A percentile compares a stretch with the other conserved stretches of the same genome.
These are phyloP conservation scores for Porites rus DNA, from an alignment of 92 coral and sea anemone genomes.

Conservation along the genomic window DNA sequence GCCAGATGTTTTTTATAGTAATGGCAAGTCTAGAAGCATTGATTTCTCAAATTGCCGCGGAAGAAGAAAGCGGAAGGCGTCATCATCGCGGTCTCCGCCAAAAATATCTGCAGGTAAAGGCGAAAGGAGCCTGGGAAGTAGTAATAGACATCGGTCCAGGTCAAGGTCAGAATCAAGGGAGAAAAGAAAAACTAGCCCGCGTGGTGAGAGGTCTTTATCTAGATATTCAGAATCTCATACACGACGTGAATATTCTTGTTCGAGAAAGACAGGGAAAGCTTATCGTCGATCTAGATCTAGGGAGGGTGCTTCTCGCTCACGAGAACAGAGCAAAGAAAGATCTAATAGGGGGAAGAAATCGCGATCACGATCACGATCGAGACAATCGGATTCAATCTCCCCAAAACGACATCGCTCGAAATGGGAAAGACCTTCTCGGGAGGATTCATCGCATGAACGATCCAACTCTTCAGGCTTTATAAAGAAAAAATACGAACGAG, in stretches of 20 bases:
- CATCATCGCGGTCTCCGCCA: constrained; percentile 9
- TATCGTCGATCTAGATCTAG: background rate
- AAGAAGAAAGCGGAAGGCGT: background rate
- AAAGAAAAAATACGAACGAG: background rate
- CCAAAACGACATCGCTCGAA: background rate
- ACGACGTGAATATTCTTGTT: background rate
- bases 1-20: background rate
- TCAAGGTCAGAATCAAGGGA: background rate
- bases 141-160: background rate
- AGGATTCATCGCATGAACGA: background rate
- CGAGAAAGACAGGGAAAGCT: background rate
- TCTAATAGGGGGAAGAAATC: background rate
- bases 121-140: no score
- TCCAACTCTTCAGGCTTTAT: background rate
- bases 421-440: background rate
- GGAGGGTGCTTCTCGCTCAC: background rate
- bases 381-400: background rate
- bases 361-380: background rate
- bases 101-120: background rate
- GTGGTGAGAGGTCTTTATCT: background rate
- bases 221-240: background rate
- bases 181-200: background rate
- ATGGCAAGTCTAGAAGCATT: background rate
- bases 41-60: background rate
- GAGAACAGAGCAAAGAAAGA: background rate